Conservation (phyloP, 2,888 invertebrate genomes). For the Phengaris alcon region DNA sequence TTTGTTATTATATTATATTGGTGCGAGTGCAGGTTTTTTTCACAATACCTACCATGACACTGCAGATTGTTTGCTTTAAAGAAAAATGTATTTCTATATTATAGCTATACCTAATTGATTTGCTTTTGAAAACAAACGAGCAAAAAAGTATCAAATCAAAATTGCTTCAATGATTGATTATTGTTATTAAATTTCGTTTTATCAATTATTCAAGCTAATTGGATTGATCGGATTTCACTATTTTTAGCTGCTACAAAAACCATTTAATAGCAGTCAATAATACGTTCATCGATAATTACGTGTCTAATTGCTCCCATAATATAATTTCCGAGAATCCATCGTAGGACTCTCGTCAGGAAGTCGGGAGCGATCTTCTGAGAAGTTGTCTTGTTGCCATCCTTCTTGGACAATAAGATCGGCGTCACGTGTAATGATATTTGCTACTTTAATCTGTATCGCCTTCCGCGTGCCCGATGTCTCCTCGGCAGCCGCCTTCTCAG, state of each 20-base stretch:
- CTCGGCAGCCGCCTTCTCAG: conserved; percentile 25
- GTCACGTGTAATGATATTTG: conserved; percentile 35
- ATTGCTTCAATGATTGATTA: not conserved
- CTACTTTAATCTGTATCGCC: conserved; percentile 32
- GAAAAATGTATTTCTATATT: not conserved
- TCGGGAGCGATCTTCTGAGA: conserved; percentile 55
- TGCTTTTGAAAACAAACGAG: not conserved
- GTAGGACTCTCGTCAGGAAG: conserved; percentile 54
- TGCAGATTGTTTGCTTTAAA: conserved; percentile 1
- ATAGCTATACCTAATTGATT: not conserved
- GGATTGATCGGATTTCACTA: not conserved
- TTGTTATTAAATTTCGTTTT: not conserved
- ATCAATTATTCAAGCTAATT: not conserved
- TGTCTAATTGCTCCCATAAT: conserved; percentile 44
- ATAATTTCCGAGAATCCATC: conserved; percentile 56
- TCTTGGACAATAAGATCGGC: conserved; percentile 50
- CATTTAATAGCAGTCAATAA: conserved; percentile 6
- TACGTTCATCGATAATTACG: conserved; percentile 34
- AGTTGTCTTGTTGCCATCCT: conserved; percentile 52
- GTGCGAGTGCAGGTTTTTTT: conserved; percentile 4
- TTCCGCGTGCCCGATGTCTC: conserved; percentile 36
- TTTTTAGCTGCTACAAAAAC: not conserved
- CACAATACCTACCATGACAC: conserved; percentile 10
- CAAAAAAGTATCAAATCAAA: not conserved
- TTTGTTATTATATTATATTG: conserved; percentile 8